Conservation (phyloP, 2,113 vertebrate genomes). For the Cariama cristata region DNA sequence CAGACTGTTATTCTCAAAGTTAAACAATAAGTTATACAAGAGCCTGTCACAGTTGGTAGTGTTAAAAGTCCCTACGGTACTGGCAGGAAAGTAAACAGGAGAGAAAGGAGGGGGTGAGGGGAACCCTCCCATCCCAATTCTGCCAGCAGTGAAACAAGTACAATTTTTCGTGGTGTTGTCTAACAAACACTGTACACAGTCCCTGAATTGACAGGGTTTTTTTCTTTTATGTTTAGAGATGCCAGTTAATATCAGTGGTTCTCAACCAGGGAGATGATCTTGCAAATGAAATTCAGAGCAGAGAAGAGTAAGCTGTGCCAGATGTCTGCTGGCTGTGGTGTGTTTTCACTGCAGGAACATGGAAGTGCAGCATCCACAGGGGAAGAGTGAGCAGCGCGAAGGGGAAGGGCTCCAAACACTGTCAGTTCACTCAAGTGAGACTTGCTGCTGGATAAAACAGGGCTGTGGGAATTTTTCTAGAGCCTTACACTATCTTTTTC, state of each 20-base stretch:
- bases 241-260: neutral
- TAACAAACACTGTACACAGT: neutral
- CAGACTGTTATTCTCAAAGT: neutral
- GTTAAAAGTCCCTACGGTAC: neutral
- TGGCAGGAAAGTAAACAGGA: neutral
- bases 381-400: neutral
- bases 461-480: neutral
- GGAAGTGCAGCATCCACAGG: neutral
- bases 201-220: neutral
- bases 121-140: neutral
- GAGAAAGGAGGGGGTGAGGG: neutral
- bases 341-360: neutral
- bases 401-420: neutral
- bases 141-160: neutral
- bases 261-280: neutral
- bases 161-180: neutral
- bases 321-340: neutral
- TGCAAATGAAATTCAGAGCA: neutral
- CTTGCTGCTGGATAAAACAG: neutral
- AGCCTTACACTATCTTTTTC: neutral
- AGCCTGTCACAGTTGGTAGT: neutral
- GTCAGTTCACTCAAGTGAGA: neutral
- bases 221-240: neutral
- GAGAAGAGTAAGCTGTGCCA: neutral
- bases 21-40: slow-evolving; percentile 22